Evolutionary conservation across 1,140 invertebrate species (phyloP).

Genomic region (Leguminivora glycinivorella): DNA sequence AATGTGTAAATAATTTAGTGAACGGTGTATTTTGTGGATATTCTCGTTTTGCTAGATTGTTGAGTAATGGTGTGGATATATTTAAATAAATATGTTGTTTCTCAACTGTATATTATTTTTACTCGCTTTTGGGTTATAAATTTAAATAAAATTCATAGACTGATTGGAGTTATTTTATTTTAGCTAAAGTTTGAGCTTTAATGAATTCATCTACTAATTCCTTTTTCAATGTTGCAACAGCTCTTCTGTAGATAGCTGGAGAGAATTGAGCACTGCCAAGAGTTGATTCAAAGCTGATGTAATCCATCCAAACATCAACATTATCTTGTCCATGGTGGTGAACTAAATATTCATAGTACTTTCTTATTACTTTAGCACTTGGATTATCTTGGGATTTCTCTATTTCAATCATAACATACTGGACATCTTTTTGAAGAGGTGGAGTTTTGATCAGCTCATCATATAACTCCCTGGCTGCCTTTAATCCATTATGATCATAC

Average conservation of each 20-base stretch:
- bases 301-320: conserved; percentile 64
- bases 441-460: conserved; percentile 67
- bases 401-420: conserved; percentile 64
- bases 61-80: conserved; percentile 64
- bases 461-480: conserved; percentile 64
- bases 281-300: conserved; percentile 65
- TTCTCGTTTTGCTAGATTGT: conserved; percentile 68
- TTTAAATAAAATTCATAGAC: conserved; percentile 29
- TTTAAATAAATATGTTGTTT: conserved; percentile 72
- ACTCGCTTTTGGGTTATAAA: conserved; percentile 29
- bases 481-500: conserved; percentile 64
- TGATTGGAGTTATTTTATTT: conserved; percentile 51
- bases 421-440: conserved; percentile 63
- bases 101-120: conserved; percentile 41
- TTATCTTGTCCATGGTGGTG: conserved; percentile 62
- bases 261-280: conserved; percentile 51
- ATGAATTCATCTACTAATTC: conserved; percentile 69
- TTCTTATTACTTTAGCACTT: conserved; percentile 57
- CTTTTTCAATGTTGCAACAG: conserved; percentile 61
- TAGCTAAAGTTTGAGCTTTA: conserved; percentile 61
- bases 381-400: conserved; percentile 60
- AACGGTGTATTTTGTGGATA: conserved; percentile 71
- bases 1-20: conserved; percentile 74
- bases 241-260: conserved; percentile 64
- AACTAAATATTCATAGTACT: conserved; percentile 63